A percentile compares a stretch with the other conserved stretches of the same genome.
Evolutionary conservation across 1,140 invertebrate genomes (phyloP).

Genomic region (Papilio dardanus): DNA sequence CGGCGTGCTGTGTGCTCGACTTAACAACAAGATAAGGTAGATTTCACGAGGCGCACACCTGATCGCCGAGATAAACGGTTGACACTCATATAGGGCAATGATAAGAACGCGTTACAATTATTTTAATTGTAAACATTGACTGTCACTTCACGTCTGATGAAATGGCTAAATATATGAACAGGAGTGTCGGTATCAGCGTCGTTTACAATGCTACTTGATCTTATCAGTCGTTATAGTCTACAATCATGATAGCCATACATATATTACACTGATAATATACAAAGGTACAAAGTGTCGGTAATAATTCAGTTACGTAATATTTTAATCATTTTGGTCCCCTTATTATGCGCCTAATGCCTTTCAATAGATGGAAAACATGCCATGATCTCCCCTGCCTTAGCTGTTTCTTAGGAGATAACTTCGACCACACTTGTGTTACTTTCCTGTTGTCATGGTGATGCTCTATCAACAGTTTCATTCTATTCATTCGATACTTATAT

Average conservation of each 20-base stretch:
- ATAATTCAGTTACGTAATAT: not conserved
- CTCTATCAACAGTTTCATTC: not conserved
- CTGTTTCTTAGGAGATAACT: not conserved
- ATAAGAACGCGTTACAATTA: conserved; percentile 26
- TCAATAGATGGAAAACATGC: not conserved
- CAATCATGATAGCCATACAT: not conserved
- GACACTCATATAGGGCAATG: conserved; percentile 27
- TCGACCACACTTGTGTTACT: not conserved
- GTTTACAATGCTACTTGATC: conserved; percentile 8
- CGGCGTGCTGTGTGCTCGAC: not conserved
- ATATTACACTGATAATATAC: not conserved
- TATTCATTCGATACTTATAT: not conserved
- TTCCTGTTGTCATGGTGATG: not conserved
- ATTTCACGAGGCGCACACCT: conserved; percentile 34
- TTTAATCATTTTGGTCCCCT: not conserved
- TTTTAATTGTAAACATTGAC: conserved; percentile 29
- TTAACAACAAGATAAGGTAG: conserved; percentile 11
- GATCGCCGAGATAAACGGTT: conserved; percentile 21
- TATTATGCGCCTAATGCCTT: not conserved
- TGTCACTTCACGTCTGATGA: not conserved
- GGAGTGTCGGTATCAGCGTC: not conserved
- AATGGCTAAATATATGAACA: not conserved
- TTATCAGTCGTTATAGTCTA: conserved; percentile 3
- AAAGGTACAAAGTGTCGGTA: not conserved
- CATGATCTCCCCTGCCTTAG: not conserved